Evolutionary conservation across 2,113 vertebrate genomes (phyloP), one percentile per base, ranked within the genome.

Genomic region (Colius striatus): DNA sequence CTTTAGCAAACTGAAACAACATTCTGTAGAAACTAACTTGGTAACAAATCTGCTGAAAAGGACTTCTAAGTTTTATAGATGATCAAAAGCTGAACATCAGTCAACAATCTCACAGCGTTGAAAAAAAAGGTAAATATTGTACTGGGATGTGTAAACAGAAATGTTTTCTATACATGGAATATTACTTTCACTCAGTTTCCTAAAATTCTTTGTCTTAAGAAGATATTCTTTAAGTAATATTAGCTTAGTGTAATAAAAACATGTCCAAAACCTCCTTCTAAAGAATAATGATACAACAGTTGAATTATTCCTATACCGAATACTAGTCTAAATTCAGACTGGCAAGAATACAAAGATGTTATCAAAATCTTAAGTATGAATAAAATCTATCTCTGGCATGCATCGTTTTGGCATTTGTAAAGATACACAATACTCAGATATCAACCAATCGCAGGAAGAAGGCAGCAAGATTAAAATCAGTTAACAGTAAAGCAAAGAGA

Each of bases 401-500:
- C 30, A 77, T 32, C 63, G 32, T 51, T 45, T 71, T 83, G 43
- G 21, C 21, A 48, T 83, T 87, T 79, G 41, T 63, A 88, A 93
- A 32, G 48, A 67, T 50, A 88, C 22, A 63, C 34, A 65, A 80
- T 85, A 67, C 29, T 77, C 60, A 88, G 38, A 63, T 29, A 74
- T 71, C 26, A 85, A 36, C 3, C 58, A 21, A 91, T 79, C 5
- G 1, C 15, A 47, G 30, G 16, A 61, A 83, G 61, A 76, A 70
- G 41, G 26, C n/a, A 57, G 38, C 8, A 90, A 90, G 71, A 88
- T 78, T 82, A 85, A 89, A 91, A 92, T 61, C 50, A 90, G 63
- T 89, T 90, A 92, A 74, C 23, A 74, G 16, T 45, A 85, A 90
- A 80, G 48, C 1, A 83, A 94, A 95, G 61, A 5, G 20, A 80